Base-by-base conservation (phyloP, 2,113 vertebrate species). In the Indri indri region DNA sequence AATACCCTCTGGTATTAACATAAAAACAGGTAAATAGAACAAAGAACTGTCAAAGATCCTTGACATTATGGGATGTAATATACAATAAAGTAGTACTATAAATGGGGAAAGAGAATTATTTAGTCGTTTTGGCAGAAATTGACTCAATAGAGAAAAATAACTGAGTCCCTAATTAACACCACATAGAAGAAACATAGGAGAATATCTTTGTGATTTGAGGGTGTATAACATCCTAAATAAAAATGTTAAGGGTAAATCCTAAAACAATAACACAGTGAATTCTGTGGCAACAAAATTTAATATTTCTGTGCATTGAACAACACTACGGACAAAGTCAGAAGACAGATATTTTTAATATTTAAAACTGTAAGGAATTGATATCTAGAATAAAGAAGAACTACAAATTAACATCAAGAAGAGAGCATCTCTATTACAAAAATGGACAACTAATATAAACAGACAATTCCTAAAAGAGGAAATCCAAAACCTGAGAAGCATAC, bases 391-490 rank as follows among this genome's bases (percentile, higher is more conserved):
- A 79, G 50, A 59, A 82, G 9, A 45, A 76, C 20, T 81, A 0
- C 20, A 87, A 87, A 91, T 90, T 94, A 90, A 83, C 47, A 92
- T 52, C 91, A 94, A 83, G 71, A 93, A 95, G 80, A 88, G 71
- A 84, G 40, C 18, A 70, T 74, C 84, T 96, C 84, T 95, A 94
- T 97, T 92, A 95, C 88, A 90, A 92, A 95, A 94, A 65, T n/a
- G 37, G 91, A 63, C 57, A 87, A 59, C 18, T 87, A 79, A 87
- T 63, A 90, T 73, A 91, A 97, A 66, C 34, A 90, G 92, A 87
- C 42, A 83, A 61, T 68, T 96, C 57, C 83, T 94, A 66, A 68
- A 88, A 92, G 79, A 94, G n/a, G 37, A 96, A 91, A 94, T 73
- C 7, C 27, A 34, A 95, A 92, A 59, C 61, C 86, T 86, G 89